A percentile compares a stretch with the other conserved stretches of the same genome.
These are phyloP conservation scores for Hybognathus amarus DNA, from an alignment of 2,797 vertebrate species.

Conservation along the genomic window DNA sequence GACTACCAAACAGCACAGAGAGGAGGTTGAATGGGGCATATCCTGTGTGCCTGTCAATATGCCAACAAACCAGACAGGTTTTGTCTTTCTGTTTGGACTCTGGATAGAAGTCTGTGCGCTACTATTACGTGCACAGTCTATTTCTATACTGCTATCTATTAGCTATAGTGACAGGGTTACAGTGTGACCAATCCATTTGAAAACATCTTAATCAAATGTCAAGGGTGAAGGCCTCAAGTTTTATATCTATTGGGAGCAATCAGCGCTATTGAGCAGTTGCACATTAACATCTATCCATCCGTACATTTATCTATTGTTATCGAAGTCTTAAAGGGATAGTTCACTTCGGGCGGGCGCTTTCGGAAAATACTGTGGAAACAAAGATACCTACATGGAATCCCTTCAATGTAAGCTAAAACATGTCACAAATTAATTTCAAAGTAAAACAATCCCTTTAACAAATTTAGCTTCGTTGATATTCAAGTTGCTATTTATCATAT, in stretches of 20 bases:
- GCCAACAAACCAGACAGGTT: neutral
- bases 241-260: slow-evolving; percentile 11
- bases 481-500: neutral
- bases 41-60: slow-evolving; percentile 38
- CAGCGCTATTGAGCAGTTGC: neutral
- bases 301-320: too few species aligned
- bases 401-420: too few species aligned
- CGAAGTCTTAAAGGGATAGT: too few species aligned
- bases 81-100: neutral
- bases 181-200: slow-evolving; percentile 1
- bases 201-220: neutral
- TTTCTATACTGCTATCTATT: neutral
- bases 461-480: too few species aligned
- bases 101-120: neutral
- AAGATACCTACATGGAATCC: too few species aligned
- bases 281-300: neutral
- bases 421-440: too few species aligned
- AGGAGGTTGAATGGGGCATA: slow-evolving; percentile 31
- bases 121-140: neutral
- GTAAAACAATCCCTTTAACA: too few species aligned
- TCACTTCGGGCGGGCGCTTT: too few species aligned
- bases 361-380: too few species aligned
- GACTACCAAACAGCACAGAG: slow-evolving; percentile 8
- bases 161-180: neutral
- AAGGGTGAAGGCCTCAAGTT: slow-evolving; percentile 7